Evolutionary conservation across 2,888 invertebrate genomes (phyloP), one percentile per base, ranked within the genome.

Genomic region (Sesia bembeciformis): DNA sequence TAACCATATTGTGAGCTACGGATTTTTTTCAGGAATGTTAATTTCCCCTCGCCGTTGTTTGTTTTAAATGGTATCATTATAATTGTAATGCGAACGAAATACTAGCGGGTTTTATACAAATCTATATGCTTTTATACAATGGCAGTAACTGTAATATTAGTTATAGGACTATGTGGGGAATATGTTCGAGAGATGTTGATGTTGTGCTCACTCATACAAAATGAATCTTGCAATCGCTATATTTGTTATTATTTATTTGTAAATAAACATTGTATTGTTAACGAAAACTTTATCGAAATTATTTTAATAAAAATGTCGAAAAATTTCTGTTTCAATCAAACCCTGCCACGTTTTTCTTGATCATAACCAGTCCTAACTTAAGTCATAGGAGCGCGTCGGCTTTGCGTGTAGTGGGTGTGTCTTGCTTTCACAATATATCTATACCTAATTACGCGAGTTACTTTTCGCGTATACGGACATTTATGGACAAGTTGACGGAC

Each of bases 221-320:
- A 78, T 78, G 76, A 75, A 81, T 77, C 81, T 80, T 81, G 82
- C 81, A 78, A 73, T 67, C 68, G 57, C 55, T 56, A 56, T 52
- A 52, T 51, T 55, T 53, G 53, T 51, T 58, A 56, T 58, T 64
- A 61, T 54, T 60, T 55, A 58, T 56, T 60, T 63, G 63, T 63
- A 63, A 62, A 62, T 62, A 62, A 54, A 53, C 68, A 66, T 69
- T 58, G 57, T 66, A 61, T 67, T 66, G 65, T 72, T 69, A 61
- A 61, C 62, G 58, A 62, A 60, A 65, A 50, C 39, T 50, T 50
- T 50, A 39, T 63, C 65, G n/a, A 60, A 63, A 56, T 60, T 60
- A 55, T 62, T 62, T 57, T 56, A 63, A 63, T 51, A 56, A 62
- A 59, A 58, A 57, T 39, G 50, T 56, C 43, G 50, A 49, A 57